phyloP scores from a whole-genome alignment of 2,888 invertebrate species.

The Stegophylla sp. region DNA sequence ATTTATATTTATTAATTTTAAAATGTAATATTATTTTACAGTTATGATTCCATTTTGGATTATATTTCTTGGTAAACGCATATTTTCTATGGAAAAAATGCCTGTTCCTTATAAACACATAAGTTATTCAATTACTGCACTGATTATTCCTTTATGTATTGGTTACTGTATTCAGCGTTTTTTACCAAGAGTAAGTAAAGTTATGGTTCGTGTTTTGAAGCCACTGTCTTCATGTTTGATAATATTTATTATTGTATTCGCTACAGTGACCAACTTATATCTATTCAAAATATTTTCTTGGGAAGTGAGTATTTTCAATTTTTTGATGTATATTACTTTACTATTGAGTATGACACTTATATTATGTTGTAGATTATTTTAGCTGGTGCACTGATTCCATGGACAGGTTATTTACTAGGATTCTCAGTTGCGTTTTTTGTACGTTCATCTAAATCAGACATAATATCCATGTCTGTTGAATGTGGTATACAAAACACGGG shows the following conservation, averaged over 20 bases:
- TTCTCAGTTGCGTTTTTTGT: conserved; percentile 71
- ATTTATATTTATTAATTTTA: too few species aligned
- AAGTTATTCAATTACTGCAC: conserved; percentile 74
- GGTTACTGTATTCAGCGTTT: conserved; percentile 72
- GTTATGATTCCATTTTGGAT: conserved; percentile 90
- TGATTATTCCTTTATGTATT: conserved; percentile 79
- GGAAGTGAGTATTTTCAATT: conserved; percentile 75
- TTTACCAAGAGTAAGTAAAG: conserved; percentile 71
- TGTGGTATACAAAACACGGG: conserved; percentile 94
- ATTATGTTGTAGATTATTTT: conserved; percentile 73
- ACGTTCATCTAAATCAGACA: conserved; percentile 73
- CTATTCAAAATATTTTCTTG: conserved; percentile 87
- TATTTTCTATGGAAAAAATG: conserved; percentile 76
- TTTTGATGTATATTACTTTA: neutral
- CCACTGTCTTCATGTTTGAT: conserved; percentile 82
- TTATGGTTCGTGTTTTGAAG: conserved; percentile 82
- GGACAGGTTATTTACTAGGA: conserved; percentile 80
- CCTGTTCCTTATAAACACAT: conserved; percentile 81
- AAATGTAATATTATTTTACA: conserved; percentile 65
- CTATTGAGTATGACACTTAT: conserved; percentile 5
- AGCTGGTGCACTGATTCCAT: conserved; percentile 81
- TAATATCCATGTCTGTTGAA: conserved; percentile 89
- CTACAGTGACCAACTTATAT: conserved; percentile 86
- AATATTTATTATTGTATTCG: conserved; percentile 84
- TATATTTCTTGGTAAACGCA: conserved; percentile 80